A percentile compares a stretch with the other conserved stretches of the same genome.
Evolutionary conservation across 2,888 invertebrate species (phyloP).

Genomic region (Alloplasta piceator): DNA sequence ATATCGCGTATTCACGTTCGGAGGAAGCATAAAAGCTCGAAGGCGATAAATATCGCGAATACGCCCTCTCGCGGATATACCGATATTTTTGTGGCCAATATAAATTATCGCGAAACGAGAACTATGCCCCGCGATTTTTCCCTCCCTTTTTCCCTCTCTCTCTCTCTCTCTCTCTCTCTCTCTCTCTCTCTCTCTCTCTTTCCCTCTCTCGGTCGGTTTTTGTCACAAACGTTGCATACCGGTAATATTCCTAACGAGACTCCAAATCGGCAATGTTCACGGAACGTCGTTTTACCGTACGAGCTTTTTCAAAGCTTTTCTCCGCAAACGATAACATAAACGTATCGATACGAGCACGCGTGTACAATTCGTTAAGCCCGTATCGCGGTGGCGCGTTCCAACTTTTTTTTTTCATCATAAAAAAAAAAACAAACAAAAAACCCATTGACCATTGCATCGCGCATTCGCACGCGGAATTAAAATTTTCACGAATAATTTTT

Average conservation of each 20-base stretch:
- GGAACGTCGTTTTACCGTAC: conserved; percentile 29
- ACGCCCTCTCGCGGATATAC: conserved; percentile 30
- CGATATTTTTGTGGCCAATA: conserved; percentile 59
- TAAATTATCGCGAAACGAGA: conserved; percentile 59
- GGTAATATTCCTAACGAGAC: too few relatives aligned
- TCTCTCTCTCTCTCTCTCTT: not conserved
- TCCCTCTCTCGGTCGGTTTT: not conserved
- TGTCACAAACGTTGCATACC: not conserved
- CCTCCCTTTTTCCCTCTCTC: not conserved
- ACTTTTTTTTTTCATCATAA: not conserved
- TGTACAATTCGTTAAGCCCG: conserved; percentile 13
- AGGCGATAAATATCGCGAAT: conserved; percentile 62
- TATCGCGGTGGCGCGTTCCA: not conserved
- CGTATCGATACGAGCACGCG: conserved; percentile 3
- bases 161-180: not conserved
- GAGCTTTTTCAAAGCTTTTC: not conserved
- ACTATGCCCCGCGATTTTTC: conserved; percentile 7
- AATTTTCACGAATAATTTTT: too few relatives aligned
- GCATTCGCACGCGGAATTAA: too few relatives aligned
- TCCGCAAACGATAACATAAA: conserved; percentile 17
- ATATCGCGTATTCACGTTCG: conserved; percentile 61
- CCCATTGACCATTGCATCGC: not conserved
- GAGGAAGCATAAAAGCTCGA: conserved; percentile 59
- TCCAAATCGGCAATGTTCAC: not conserved
- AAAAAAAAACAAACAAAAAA: not conserved